Evolutionary conservation across 2,797 vertebrate genomes (phyloP).

Genomic region (Melanotaenia pygmaea): DNA sequence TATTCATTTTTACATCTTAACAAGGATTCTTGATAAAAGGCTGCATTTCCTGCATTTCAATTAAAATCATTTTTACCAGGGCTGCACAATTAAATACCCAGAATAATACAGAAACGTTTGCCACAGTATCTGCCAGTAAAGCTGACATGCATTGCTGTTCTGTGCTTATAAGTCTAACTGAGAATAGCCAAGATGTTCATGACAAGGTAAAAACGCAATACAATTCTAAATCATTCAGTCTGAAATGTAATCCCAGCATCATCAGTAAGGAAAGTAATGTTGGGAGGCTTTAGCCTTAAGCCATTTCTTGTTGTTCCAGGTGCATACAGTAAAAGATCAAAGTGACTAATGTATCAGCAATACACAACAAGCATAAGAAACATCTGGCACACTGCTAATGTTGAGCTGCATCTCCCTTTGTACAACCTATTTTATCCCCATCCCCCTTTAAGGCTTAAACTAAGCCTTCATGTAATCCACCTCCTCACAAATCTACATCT

Average conservation of each 20-base stretch:
- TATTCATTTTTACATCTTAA: slow-evolving; percentile 14
- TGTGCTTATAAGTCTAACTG: not conserved
- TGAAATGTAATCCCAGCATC: not conserved
- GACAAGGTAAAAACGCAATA: slow-evolving; percentile 2
- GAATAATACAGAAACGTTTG: slow-evolving; percentile 3
- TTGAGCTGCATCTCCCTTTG: slow-evolving; percentile 41
- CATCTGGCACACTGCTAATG: slow-evolving; percentile 34
- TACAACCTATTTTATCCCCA: slow-evolving; percentile 32
- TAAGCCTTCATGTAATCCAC: slow-evolving; percentile 61
- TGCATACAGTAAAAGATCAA: slow-evolving; percentile 31
- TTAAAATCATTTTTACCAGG: not conserved
- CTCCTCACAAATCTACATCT: slow-evolving; percentile 44
- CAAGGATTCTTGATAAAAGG: not conserved
- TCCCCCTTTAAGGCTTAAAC: slow-evolving; percentile 56
- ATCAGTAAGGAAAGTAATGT: slow-evolving; percentile 9
- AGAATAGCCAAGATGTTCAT: slow-evolving; percentile 9
- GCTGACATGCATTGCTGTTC: not conserved
- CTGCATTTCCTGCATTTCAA: slow-evolving; percentile 5
- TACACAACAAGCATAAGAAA: slow-evolving; percentile 17
- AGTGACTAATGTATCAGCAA: slow-evolving; percentile 32
- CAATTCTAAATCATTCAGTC: slow-evolving; percentile 3
- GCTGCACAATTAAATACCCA: slow-evolving; percentile 10
- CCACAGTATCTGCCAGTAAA: slow-evolving; percentile 14
- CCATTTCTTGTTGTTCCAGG: slow-evolving; percentile 23
- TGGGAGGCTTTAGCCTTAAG: slow-evolving; percentile 1